Conservation (phyloP, 2,888 invertebrate species). For the Torymus texanus region DNA sequence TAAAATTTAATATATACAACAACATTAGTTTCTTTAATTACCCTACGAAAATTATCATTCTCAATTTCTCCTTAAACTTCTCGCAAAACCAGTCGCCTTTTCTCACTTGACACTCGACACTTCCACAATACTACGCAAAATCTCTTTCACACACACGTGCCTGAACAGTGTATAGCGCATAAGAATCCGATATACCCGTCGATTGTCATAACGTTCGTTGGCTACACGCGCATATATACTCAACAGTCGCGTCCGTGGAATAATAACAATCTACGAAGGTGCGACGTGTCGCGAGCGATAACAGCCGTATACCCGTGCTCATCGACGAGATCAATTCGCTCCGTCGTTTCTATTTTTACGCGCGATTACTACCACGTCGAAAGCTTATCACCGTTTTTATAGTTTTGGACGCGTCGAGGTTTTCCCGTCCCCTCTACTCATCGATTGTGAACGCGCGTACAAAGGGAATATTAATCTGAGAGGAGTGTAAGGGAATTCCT, state of each 20-base stretch:
- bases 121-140: no score
- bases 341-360: slow-evolving; percentile 52
- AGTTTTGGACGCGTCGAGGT: slow-evolving; percentile 54
- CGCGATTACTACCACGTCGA: slow-evolving; percentile 50
- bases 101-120: no score
- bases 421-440: slow-evolving; percentile 51
- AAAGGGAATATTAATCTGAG: slow-evolving; percentile 46
- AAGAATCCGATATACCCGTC: no score
- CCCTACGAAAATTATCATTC: no score
- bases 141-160: no score
- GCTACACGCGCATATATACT: background rate
- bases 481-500: slow-evolving; percentile 3
- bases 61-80: no score
- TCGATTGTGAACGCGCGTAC: slow-evolving; percentile 24
- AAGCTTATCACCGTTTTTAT: slow-evolving; percentile 52
- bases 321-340: slow-evolving; percentile 38
- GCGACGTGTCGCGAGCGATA: slow-evolving; percentile 7
- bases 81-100: no score
- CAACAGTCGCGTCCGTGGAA: background rate
- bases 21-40: no score
- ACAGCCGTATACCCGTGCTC: background rate
- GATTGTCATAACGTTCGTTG: no score
- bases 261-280: background rate
- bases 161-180: no score
- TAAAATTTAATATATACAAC: no score